A percentile compares a stretch with the other conserved stretches of the same genome.
phyloP scores from a whole-genome alignment of 1,140 invertebrate species.

The Apis laboriosa region DNA sequence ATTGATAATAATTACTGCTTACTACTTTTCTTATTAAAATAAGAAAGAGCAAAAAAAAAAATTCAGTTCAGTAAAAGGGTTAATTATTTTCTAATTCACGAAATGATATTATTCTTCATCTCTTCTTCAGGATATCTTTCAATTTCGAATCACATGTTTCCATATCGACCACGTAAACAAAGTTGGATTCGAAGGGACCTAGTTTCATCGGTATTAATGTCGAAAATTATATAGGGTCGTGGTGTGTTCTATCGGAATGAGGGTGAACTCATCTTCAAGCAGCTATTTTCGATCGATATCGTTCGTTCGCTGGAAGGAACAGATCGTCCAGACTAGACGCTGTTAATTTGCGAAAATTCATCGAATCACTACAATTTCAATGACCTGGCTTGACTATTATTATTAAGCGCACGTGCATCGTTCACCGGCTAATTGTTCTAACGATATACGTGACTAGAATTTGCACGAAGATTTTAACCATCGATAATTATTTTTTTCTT shows the following conservation, averaged over 20 bases:
- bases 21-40: background rate
- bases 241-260: slow-evolving; percentile 36
- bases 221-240: slow-evolving; percentile 66
- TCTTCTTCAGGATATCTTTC: background rate
- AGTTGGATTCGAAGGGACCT: slow-evolving; percentile 25
- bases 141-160: background rate
- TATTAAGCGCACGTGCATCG: slow-evolving; percentile 35
- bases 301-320: slow-evolving; percentile 10
- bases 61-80: background rate
- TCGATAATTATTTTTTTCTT: background rate
- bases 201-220: slow-evolving; percentile 53
- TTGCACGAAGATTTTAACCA: background rate
- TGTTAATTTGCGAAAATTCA: slow-evolving; percentile 50
- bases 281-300: slow-evolving; percentile 60
- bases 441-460: slow-evolving; percentile 36
- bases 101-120: background rate
- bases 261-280: slow-evolving; percentile 10
- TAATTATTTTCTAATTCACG: slow-evolving; percentile 9
- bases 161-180: slow-evolving; percentile 12
- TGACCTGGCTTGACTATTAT: slow-evolving; percentile 18
- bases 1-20: background rate
- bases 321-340: background rate
- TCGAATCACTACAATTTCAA: slow-evolving; percentile 31
- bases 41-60: background rate
- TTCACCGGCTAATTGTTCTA: slow-evolving; percentile 43